These are phyloP conservation scores for Gorsachius goisagi DNA, from an alignment of 2,113 vertebrate species.

Conservation along the genomic window DNA sequence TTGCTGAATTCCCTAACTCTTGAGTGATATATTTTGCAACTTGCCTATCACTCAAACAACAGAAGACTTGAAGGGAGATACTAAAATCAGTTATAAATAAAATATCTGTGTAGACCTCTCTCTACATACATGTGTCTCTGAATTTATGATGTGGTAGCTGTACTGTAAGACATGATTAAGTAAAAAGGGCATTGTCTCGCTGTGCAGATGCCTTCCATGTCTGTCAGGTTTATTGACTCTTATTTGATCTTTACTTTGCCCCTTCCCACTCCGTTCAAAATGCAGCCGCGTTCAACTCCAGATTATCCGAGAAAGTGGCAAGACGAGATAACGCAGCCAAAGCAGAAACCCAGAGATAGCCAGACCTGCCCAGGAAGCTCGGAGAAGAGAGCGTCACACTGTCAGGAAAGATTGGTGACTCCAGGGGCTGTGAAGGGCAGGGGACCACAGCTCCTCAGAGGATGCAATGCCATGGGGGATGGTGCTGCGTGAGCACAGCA, in stretches of 20 bases:
- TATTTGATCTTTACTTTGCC: not conserved
- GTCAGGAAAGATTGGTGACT: not conserved
- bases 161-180: not conserved
- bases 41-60: slow-evolving; percentile 45
- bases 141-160: not conserved
- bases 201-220: not conserved
- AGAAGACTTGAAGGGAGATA: slow-evolving; percentile 26
- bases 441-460: not conserved
- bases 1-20: slow-evolving; percentile 3
- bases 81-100: slow-evolving; percentile 42
- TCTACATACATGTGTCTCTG: not conserved
- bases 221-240: not conserved
- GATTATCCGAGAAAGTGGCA: not conserved
- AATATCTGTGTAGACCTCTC: not conserved
- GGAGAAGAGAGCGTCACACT: not conserved
- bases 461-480: not conserved
- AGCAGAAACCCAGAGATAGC: not conserved
- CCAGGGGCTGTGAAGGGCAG: not conserved
- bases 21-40: slow-evolving; percentile 57
- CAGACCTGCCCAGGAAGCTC: not conserved
- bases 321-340: not conserved
- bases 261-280: not conserved
- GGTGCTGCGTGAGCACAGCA: not conserved
- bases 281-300: not conserved
- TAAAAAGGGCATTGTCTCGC: not conserved